Conservation (phyloP, 2,797 vertebrate species). For the Apogon talboti region DNA sequence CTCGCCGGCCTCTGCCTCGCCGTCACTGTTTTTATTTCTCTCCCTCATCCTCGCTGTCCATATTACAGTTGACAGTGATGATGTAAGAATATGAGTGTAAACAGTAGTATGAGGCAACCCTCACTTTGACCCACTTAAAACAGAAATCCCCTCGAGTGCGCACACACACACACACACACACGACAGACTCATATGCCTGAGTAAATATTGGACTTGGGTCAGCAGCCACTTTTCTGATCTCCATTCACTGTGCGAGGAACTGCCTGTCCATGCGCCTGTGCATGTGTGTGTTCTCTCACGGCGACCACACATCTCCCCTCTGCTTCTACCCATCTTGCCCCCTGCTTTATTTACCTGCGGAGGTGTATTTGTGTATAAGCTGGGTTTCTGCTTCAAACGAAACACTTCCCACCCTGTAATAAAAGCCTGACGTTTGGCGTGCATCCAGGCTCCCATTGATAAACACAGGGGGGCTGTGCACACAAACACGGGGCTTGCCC, state of each 20-base stretch:
- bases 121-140: constrained; percentile 80
- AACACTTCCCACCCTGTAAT: constrained; percentile 64
- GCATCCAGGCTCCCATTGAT: constrained; percentile 53
- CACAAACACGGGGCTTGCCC: constrained; percentile 45
- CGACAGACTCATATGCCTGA: constrained; percentile 67
- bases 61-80: constrained; percentile 72
- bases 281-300: constrained; percentile 2
- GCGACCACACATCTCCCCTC: constrained; percentile 23
- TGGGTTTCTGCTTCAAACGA: constrained; percentile 49
- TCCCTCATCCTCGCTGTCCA: constrained; percentile 42
- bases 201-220: constrained; percentile 79
- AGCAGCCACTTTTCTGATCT: constrained; percentile 64
- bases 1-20: background rate
- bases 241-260: constrained; percentile 46
- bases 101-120: constrained; percentile 79
- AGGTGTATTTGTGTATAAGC: constrained; percentile 61
- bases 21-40: background rate
- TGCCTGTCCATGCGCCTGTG: constrained; percentile 41
- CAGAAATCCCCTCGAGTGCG: constrained; percentile 73
- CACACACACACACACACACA: constrained; percentile 23
- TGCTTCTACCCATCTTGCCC: background rate
- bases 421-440: constrained; percentile 59
- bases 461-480: constrained; percentile 34
- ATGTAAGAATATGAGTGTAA: constrained; percentile 78
- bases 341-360: constrained; percentile 66